These are phyloP conservation scores for Lepidurus packardi DNA, from an alignment of 1,140 invertebrate genomes.

Conservation along the genomic window DNA sequence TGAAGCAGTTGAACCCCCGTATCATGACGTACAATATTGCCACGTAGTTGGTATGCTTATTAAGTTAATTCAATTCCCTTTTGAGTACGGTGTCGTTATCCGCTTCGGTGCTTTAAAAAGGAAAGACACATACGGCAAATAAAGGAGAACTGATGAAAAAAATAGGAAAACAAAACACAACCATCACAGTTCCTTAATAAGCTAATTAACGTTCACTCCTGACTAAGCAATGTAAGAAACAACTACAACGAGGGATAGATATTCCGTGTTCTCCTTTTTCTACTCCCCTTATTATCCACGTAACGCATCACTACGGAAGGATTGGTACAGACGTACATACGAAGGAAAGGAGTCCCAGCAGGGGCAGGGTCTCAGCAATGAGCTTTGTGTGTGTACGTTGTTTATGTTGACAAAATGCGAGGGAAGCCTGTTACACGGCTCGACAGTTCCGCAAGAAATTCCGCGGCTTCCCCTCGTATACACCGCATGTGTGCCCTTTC, in stretches of 20 bases:
- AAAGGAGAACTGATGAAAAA: background rate
- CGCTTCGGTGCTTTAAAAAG: background rate
- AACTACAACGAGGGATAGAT: background rate
- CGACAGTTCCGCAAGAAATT: background rate
- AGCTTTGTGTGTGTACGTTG: background rate
- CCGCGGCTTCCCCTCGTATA: background rate
- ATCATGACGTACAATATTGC: no score
- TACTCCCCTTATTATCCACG: background rate
- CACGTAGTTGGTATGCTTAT: no score
- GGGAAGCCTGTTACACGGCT: slow-evolving; percentile 12
- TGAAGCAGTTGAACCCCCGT: no score
- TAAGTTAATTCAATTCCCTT: no score
- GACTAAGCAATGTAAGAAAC: background rate
- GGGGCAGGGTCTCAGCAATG: background rate
- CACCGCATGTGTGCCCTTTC: background rate
- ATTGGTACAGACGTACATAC: background rate
- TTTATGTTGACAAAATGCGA: background rate
- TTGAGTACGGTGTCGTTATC: no score
- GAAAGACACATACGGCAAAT: background rate
- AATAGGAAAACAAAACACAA: background rate
- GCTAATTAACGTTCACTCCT: slow-evolving; percentile 6
- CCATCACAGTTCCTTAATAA: background rate
- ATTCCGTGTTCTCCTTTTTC: background rate
- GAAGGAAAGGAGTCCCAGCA: background rate
- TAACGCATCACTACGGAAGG: background rate